Evolutionary conservation across 2,797 vertebrate genomes (phyloP).

Genomic region (Sphenodon punctatus): DNA sequence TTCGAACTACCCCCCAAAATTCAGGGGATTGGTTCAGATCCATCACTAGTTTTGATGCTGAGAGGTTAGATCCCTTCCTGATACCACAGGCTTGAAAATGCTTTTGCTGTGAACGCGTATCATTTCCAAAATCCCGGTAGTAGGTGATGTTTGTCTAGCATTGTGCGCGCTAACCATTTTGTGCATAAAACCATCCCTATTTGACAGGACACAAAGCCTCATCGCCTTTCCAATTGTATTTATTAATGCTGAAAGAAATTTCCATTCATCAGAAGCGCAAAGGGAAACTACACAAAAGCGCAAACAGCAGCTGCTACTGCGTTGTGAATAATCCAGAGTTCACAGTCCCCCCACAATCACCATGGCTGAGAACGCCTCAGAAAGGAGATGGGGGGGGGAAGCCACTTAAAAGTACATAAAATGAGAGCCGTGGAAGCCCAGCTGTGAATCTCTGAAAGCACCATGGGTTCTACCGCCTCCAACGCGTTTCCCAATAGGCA

Average conservation of each 20-base stretch:
- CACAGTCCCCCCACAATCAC: constrained; percentile 2
- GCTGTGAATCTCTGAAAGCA: constrained; percentile 69
- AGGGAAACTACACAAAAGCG: neutral
- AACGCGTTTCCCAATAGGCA: constrained; percentile 65
- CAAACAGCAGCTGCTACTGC: neutral
- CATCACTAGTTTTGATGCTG: neutral
- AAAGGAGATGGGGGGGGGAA: constrained; percentile 50
- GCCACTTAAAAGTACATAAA: constrained; percentile 64
- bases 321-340: neutral
- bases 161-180: neutral
- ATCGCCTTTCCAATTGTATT: neutral
- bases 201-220: neutral
- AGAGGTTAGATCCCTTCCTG: neutral
- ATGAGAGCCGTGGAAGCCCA: constrained; percentile 69
- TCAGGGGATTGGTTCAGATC: neutral
- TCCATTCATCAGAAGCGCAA: neutral
- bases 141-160: neutral
- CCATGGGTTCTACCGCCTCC: constrained; percentile 66
- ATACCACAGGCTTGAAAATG: neutral
- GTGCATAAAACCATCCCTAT: too few species aligned
- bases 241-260: neutral
- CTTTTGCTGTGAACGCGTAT: neutral
- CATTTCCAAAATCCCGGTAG: neutral
- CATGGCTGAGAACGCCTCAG: constrained; percentile 8
- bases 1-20: neutral